A percentile compares a stretch with the other conserved stretches of the same genome.
These are phyloP conservation scores for Noctua janthina DNA, from an alignment of 2,888 invertebrate genomes.

Conservation along the genomic window DNA sequence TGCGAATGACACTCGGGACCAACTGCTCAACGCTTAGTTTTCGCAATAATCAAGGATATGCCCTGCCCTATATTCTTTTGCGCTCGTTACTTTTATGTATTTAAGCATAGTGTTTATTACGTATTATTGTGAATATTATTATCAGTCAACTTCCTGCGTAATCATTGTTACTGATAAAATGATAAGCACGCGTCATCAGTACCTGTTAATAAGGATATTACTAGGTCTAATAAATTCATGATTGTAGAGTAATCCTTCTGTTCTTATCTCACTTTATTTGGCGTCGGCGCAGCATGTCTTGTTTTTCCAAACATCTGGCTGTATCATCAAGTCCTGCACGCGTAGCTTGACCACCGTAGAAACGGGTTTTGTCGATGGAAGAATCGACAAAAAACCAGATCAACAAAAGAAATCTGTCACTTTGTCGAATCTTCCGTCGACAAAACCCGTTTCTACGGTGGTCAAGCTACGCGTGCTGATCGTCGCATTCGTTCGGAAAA, in stretches of 20 bases:
- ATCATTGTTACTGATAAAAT: constrained; percentile 10
- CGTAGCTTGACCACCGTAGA: no score
- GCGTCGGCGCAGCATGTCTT: no score
- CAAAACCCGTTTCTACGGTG: no score
- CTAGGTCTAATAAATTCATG: neutral
- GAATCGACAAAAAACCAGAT: no score
- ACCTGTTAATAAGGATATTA: neutral
- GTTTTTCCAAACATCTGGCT: no score
- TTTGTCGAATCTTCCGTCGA: no score
- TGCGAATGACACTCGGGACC: no score
- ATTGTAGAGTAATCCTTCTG: neutral
- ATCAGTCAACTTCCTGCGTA: constrained; percentile 30
- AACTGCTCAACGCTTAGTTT: neutral
- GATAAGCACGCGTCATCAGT: constrained; percentile 18
- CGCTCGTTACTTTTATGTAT: neutral
- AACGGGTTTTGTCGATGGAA: no score
- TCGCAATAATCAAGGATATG: neutral
- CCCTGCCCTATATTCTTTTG: neutral
- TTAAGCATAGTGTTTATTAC: neutral
- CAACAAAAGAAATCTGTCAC: no score
- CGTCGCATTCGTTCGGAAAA: no score
- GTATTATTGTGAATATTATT: constrained; percentile 23
- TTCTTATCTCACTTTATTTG: neutral
- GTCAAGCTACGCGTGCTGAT: no score
- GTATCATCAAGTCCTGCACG: no score